Conservation (phyloP, 2,113 vertebrate genomes). For the Podiceps cristatus region DNA sequence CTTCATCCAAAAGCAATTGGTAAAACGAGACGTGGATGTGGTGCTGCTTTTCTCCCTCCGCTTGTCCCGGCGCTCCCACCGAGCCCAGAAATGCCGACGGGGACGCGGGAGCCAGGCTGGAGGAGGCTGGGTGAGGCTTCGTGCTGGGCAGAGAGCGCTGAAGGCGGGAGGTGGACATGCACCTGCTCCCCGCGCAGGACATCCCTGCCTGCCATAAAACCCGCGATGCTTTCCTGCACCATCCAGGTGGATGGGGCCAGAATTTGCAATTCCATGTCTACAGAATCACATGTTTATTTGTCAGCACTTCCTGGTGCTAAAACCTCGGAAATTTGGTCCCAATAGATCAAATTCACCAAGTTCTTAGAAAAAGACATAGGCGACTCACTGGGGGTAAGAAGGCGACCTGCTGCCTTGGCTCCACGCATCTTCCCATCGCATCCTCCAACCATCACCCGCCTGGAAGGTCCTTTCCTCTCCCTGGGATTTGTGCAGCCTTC, state of each 20-base stretch:
- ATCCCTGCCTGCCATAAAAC: too few species aligned
- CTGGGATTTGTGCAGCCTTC: not conserved
- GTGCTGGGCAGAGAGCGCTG: too few species aligned
- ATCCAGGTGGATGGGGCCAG: not conserved
- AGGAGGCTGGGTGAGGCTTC: not conserved
- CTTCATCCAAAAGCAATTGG: not conserved
- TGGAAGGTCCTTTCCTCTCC: not conserved
- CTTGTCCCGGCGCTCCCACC: not conserved
- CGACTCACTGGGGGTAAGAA: accelerated
- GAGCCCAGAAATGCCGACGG: not conserved
- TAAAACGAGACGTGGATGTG: not conserved
- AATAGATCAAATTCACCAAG: not conserved
- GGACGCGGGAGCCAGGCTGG: not conserved
- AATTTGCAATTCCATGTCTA: not conserved
- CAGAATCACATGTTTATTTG: accelerated
- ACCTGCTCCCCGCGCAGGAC: too few species aligned
- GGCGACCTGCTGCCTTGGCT: not conserved
- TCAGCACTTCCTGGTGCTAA: not conserved
- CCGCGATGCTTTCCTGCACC: not conserved
- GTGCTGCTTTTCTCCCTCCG: not conserved
- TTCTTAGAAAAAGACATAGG: not conserved
- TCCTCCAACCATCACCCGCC: not conserved
- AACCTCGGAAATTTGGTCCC: not conserved
- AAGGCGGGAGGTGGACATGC: not conserved
- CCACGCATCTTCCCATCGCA: not conserved